Percentiles rank a stretch among this genome's conserved stretches.
These are phyloP conservation scores for Osmerus eperlanus DNA, from an alignment of 2,113 vertebrate genomes.

Conservation along the genomic window DNA sequence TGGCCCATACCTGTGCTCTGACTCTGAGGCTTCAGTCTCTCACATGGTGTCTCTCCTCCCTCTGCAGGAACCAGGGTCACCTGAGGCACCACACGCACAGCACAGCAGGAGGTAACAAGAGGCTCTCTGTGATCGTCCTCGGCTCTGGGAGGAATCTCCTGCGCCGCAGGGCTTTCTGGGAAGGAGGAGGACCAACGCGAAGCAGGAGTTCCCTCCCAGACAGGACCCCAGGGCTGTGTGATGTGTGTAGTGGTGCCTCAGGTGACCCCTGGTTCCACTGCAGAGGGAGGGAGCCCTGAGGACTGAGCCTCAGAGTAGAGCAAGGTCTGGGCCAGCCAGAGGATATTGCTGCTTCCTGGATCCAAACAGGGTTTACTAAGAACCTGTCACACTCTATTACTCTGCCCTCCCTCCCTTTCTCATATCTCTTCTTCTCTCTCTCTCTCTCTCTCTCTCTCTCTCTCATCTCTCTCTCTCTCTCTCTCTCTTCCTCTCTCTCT, in stretches of 20 bases:
- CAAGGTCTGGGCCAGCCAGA: background rate
- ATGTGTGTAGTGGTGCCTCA: conserved; percentile 1
- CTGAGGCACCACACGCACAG: conserved; percentile 5
- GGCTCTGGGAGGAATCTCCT: conserved; percentile 48
- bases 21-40: no score
- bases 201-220: conserved; percentile 9
- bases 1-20: background rate
- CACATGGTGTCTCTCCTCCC: no score
- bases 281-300: background rate
- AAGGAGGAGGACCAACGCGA: conserved; percentile 33
- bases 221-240: conserved; percentile 31
- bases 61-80: no score
- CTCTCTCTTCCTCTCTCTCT: background rate
- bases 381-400: background rate
- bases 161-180: conserved; percentile 40
- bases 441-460: conserved; percentile 2
- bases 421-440: background rate
- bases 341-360: background rate
- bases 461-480: background rate
- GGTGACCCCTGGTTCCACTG: no score
- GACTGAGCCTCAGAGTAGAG: background rate
- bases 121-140: conserved; percentile 21
- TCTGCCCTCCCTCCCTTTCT: background rate
- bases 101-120: background rate
- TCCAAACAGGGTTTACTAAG: background rate